These are phyloP conservation scores for Chlorodrepanis virens DNA, from an alignment of 2,113 vertebrate species.

Conservation along the genomic window DNA sequence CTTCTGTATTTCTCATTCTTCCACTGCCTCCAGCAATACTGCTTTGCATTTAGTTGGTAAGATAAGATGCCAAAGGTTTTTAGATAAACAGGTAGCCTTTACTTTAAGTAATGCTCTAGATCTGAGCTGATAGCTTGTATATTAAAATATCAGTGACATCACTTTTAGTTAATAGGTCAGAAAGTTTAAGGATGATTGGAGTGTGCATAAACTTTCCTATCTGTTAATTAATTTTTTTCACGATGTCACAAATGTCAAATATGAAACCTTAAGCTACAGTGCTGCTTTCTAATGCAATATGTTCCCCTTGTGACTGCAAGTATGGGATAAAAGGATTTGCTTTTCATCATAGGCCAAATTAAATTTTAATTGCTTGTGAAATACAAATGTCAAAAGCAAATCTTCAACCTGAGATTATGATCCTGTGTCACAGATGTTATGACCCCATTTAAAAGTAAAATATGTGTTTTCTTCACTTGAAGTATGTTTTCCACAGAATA, in stretches of 20 bases:
- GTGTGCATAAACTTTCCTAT: rapidly evolving
- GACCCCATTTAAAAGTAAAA: slow-evolving; percentile 59
- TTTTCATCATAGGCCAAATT: slow-evolving; percentile 72
- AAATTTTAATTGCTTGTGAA: slow-evolving; percentile 77
- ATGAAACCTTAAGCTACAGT: slow-evolving; percentile 49
- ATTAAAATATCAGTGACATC: neutral
- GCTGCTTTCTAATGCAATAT: slow-evolving; percentile 53
- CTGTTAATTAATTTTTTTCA: slow-evolving; percentile 26
- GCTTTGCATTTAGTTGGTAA: neutral
- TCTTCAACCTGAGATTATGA: slow-evolving; percentile 55
- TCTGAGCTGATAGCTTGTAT: neutral
- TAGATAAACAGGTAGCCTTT: neutral
- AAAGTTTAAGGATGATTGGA: neutral
- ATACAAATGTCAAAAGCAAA: slow-evolving; percentile 75
- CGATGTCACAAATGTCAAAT: neutral
- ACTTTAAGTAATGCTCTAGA: neutral
- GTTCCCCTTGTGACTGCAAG: slow-evolving; percentile 46
- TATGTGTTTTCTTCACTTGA: slow-evolving; percentile 53
- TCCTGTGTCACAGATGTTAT: slow-evolving; percentile 41
- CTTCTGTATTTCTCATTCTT: neutral
- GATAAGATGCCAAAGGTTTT: neutral
- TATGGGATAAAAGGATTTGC: slow-evolving; percentile 72
- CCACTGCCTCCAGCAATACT: neutral
- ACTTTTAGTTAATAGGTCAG: neutral
- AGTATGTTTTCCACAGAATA: slow-evolving; percentile 14